Percentiles rank a stretch among this genome's conserved stretches.
Conservation (phyloP, 2,797 vertebrate species). For the Cynopterus sphinx region DNA sequence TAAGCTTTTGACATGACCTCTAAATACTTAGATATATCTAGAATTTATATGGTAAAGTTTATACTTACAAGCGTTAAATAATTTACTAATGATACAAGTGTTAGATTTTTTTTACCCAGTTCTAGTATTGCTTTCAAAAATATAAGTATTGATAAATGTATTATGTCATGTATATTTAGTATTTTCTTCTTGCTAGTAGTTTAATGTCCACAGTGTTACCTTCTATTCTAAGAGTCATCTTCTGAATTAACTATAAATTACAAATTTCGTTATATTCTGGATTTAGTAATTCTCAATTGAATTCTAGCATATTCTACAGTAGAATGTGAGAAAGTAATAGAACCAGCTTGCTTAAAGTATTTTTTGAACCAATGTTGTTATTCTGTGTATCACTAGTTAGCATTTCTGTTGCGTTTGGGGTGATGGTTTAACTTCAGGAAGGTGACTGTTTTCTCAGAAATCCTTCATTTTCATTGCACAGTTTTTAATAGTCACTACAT, state of each 20-base stretch:
- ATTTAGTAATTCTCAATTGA: conserved; percentile 47
- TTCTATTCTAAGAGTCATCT: conserved; percentile 23
- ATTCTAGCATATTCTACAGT: conserved; percentile 48
- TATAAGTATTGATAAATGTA: conserved; percentile 6
- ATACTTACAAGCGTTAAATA: conserved; percentile 29
- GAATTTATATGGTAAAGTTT: conserved; percentile 52
- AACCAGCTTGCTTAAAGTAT: conserved; percentile 41
- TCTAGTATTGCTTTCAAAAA: conserved; percentile 47
- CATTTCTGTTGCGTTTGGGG: not conserved
- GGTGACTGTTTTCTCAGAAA: conserved; percentile 30
- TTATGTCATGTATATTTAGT: not conserved
- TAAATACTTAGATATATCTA: conserved; percentile 33
- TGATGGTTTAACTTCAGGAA: conserved; percentile 42
- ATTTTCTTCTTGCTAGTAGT: conserved; percentile 59
- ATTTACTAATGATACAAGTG: conserved; percentile 21
- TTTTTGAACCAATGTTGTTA: conserved; percentile 28
- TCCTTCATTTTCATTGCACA: conserved; percentile 45
- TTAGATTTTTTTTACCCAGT: conserved; percentile 57
- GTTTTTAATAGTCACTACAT: conserved; percentile 48
- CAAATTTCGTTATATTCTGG: not conserved
- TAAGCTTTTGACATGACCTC: conserved; percentile 55
- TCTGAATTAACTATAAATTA: conserved; percentile 47
- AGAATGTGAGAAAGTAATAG: conserved; percentile 29
- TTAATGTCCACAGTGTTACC: conserved; percentile 28
- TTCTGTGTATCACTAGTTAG: conserved; percentile 3